A percentile compares a stretch with the other conserved stretches of the same genome.
Evolutionary conservation across 2,797 vertebrate genomes (phyloP).

Genomic region (Trematomus bernacchii): DNA sequence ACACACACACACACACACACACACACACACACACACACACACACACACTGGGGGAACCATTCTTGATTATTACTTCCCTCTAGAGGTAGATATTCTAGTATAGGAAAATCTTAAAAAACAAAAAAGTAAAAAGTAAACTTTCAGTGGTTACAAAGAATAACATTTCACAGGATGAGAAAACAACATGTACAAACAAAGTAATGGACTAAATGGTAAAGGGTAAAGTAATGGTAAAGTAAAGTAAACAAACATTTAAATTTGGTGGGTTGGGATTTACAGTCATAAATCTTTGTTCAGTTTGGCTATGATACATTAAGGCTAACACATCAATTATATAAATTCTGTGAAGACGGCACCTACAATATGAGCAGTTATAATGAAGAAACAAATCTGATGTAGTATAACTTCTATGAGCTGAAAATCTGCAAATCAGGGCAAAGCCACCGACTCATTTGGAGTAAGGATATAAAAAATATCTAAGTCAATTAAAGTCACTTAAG

Average conservation of each 20-base stretch:
- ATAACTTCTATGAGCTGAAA: slow-evolving; percentile 1
- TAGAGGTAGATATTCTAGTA: slow-evolving; percentile 74
- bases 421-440: background rate
- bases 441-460: background rate
- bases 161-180: background rate
- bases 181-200: background rate
- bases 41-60: slow-evolving; percentile 22
- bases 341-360: no score
- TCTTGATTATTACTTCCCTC: slow-evolving; percentile 88
- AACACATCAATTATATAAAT: background rate
- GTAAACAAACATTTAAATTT: no score
- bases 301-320: background rate
- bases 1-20: background rate
- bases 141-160: background rate
- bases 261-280: background rate
- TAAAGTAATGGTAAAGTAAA: no score
- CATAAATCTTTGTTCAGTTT: slow-evolving; percentile 9
- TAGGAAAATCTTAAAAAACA: slow-evolving; percentile 18
- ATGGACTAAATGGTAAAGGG: no score
- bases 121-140: slow-evolving; percentile 3
- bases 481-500: no score
- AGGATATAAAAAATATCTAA: no score
- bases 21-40: slow-evolving; percentile 1
- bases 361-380: background rate
- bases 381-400: background rate